phyloP scores from a whole-genome alignment of 2,797 vertebrate genomes.

The Naso thynnoides region DNA sequence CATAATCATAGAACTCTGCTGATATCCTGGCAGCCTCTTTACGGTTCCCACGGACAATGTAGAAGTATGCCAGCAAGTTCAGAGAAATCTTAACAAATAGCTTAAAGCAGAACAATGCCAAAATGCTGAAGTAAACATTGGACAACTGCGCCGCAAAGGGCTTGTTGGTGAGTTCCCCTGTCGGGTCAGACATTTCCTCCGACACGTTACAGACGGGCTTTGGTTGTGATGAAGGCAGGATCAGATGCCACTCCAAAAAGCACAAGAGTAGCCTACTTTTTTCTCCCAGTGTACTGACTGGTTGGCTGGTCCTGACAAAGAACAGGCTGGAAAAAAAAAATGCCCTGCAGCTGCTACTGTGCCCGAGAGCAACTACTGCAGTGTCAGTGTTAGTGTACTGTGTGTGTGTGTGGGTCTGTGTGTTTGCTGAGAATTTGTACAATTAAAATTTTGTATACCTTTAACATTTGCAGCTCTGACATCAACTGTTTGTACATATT shows the following conservation, averaged over 20 bases:
- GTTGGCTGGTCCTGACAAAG: constrained; percentile 61
- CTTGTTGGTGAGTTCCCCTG: constrained; percentile 87
- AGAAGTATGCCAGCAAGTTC: constrained; percentile 95
- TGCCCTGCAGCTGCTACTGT: constrained; percentile 77
- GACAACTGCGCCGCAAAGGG: constrained; percentile 92
- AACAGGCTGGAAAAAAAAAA: constrained; percentile 63
- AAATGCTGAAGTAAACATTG: constrained; percentile 97
- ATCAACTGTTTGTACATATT: not conserved
- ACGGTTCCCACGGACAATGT: constrained; percentile 95
- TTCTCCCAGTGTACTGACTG: constrained; percentile 55
- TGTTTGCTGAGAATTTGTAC: constrained; percentile 21
- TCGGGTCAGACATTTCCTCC: constrained; percentile 90
- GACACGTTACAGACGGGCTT: constrained; percentile 49
- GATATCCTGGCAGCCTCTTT: constrained; percentile 97
- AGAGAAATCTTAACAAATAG: constrained; percentile 98
- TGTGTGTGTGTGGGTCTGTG: constrained; percentile 32
- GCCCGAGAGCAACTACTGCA: constrained; percentile 57
- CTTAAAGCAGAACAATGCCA: constrained; percentile 98
- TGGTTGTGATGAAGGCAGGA: constrained; percentile 60
- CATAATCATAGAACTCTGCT: constrained; percentile 94
- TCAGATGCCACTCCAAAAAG: constrained; percentile 66
- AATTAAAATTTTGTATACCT: not conserved
- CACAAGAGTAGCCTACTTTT: constrained; percentile 56
- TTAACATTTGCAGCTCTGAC: not conserved
- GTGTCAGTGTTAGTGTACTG: constrained; percentile 39